Base-by-base conservation (phyloP, 1,140 invertebrate genomes). In the Drosophila willistoni region DNA sequence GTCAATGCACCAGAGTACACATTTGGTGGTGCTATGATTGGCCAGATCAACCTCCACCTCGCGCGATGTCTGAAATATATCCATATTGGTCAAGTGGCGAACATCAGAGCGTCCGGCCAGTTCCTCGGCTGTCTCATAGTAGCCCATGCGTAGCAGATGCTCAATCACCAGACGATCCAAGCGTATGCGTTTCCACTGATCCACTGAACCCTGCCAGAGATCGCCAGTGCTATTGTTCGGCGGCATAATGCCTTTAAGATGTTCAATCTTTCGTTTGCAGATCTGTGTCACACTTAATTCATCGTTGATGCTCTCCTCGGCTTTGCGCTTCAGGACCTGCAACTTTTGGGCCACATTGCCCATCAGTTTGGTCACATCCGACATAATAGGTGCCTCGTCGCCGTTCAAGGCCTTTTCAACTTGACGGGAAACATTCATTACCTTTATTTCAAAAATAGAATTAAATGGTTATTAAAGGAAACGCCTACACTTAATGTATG, bases 1-100 rank as follows among this genome's bases (percentile, higher is more conserved):
- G 85, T 99, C 98, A 85, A 98, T 96, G 91, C 98, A 99, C 98
- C 98, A 99, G 59, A 96, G 94, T n/a, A 99, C 94, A 91, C 98
- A 99, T 80, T 97, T 96, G 3, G 94, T 93, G 6, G 98, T 98
- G 91, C 99, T 97, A 64, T 95, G 95, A 65, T 95, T 95, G 0
- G 94, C 92, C 34, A 99, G 92, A 72, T 96, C 96, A 44, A 94
- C 94, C 89, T 97, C 96, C 0, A 99, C 97, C 91, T 98, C 97
- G 66, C 96, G 95, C 0, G 97, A 98, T 0, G 97, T 96, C 79
- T 98, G 94, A 89, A 98, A 98, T 19, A 98, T 95, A 84, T 98
- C 97, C 64, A 83, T 36, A 93, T 99, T 99, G 39, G 98, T 99
- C 47, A 99, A 93, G 85, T 98, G 96, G 91, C 97, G 94, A 14